Base-by-base conservation (phyloP, 2,797 vertebrate species). In the Leucoraja ocellata region DNA sequence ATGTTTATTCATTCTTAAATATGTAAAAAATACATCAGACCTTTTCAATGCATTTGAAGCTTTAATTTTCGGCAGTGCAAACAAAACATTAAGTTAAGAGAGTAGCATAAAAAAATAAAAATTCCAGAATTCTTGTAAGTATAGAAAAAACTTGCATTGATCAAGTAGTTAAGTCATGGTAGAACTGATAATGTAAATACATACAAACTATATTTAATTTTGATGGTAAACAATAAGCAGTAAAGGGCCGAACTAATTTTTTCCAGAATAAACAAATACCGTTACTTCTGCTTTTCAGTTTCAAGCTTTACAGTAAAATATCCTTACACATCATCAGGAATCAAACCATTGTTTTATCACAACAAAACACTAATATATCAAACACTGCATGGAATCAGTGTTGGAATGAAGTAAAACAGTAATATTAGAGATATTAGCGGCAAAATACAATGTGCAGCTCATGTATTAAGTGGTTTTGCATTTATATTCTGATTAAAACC, bases 1-100 rank as follows among this genome's bases (percentile, higher is more conserved):
- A 86, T 65, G 65, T 32, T 84, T 58, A 23, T 32, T 32, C 6
- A 16, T n/a, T 88, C n/a, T 88, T 36, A 10, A 36, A 68, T 36
- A 88, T 88, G 36, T 32, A 65, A 18, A 54, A 88, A 88, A n/a
- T 88, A 21, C 61, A 68, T 36, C 61, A 88, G 13, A 68, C 61
- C 28, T 88, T 65, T 88, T 68, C 63, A 86, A 68, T 88, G 84
- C 63, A 65, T 21, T 78, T 68, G n/a, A 36, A 88, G n/a, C 84
- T 88, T 88, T 88, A 88, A 65, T 88, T 88, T 65, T 68, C 16
- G n/a, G 84, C 84, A 36, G 61, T 36, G 84, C 61, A 88, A 88
- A 88, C 36, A 68, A 88, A 88, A 88, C 84, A 88, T 36, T 68
- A 63, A 88, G 21, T 65, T 21, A 28, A 88, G 28, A 88, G 28